A percentile compares a stretch with the other conserved stretches of the same genome.
These are phyloP conservation scores for Myotis vivesi DNA, from an alignment of 2,797 vertebrate genomes.

Conservation along the genomic window DNA sequence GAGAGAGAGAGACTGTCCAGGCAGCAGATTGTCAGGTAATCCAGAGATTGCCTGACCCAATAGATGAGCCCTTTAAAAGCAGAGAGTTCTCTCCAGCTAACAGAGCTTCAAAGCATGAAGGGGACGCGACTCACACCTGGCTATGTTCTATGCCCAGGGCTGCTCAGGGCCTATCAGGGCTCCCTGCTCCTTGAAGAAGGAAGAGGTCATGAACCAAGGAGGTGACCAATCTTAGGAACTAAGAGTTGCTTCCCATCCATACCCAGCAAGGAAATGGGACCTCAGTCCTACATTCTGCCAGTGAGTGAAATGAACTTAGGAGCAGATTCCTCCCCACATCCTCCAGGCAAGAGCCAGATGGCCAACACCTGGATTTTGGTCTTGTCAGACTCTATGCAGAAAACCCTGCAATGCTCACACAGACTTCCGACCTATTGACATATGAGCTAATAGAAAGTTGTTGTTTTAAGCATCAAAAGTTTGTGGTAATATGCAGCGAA, in stretches of 20 bases:
- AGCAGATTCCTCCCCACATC: background rate
- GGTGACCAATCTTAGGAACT: background rate
- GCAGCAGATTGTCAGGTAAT: background rate
- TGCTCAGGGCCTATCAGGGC: no score
- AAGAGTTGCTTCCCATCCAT: background rate
- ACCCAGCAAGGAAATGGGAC: background rate
- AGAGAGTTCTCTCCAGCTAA: background rate
- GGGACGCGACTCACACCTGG: background rate
- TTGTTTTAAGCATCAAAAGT: background rate
- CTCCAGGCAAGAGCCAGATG: background rate
- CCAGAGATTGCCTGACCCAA: background rate
- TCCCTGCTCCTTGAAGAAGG: background rate
- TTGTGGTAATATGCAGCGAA: background rate
- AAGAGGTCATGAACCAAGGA: background rate
- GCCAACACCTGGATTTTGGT: background rate
- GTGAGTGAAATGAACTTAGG: background rate
- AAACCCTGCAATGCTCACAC: background rate
- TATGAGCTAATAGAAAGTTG: background rate
- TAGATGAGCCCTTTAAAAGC: background rate
- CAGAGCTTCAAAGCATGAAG: background rate
- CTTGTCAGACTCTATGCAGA: background rate
- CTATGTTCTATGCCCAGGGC: no score
- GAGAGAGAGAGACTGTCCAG: background rate
- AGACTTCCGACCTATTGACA: background rate
- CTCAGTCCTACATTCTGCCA: background rate